phyloP scores from a whole-genome alignment of 2,888 invertebrate genomes.

The Neelides folsomi region DNA sequence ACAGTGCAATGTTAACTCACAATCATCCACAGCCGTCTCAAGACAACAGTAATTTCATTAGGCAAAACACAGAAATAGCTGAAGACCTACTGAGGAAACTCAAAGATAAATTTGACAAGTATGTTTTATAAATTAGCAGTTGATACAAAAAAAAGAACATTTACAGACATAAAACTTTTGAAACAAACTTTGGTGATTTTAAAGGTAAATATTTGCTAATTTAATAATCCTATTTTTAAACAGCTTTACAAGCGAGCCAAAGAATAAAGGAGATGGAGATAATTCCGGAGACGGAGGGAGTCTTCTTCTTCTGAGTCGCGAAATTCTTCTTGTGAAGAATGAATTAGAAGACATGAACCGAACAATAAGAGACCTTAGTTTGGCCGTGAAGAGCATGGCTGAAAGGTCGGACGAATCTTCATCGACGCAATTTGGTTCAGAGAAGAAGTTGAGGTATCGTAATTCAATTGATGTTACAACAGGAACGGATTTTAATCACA shows the following conservation, averaged over 20 bases:
- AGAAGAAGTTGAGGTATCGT: conserved; percentile 8
- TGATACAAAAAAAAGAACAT: neutral
- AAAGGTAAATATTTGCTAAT: no score
- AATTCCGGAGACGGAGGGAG: conserved; percentile 3
- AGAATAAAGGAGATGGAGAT: conserved; percentile 20
- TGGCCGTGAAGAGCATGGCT: conserved; percentile 21
- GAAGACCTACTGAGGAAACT: conserved; percentile 30
- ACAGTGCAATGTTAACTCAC: neutral
- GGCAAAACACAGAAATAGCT: conserved; percentile 23
- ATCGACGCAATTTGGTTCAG: conserved; percentile 13
- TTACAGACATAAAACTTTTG: no score
- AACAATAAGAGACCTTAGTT: conserved; percentile 22
- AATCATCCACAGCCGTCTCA: neutral
- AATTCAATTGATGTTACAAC: conserved; percentile 26
- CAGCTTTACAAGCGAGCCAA: conserved; percentile 23
- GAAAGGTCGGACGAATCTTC: conserved; percentile 24
- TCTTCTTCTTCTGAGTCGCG: conserved; percentile 13
- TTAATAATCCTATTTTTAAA: no score
- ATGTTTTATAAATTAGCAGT: conserved; percentile 3
- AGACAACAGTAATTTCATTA: neutral
- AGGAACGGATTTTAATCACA: conserved; percentile 25
- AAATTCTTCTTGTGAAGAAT: conserved; percentile 25
- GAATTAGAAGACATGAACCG: conserved; percentile 29
- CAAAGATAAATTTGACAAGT: conserved; percentile 31
- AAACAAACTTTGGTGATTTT: no score